phyloP scores from a whole-genome alignment of 1,140 invertebrate genomes.

The Macrobrachium rosenbergii region DNA sequence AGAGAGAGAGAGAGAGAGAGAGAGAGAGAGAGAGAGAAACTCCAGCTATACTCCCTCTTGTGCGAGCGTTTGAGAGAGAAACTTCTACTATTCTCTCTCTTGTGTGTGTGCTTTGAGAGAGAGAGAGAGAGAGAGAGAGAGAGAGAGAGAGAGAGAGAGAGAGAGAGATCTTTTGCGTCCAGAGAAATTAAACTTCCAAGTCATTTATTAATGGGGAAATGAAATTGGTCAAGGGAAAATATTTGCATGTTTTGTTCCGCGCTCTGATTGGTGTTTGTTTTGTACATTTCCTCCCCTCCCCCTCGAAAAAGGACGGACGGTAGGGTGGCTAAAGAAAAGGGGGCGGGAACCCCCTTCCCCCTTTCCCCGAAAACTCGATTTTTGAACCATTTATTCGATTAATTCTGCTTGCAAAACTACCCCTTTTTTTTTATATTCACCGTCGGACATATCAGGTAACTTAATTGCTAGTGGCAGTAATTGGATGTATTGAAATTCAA shows the following conservation, averaged over 20 bases:
- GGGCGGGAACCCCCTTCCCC: neutral
- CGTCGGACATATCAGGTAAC: slow-evolving; percentile 46
- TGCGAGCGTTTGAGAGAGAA: too few relatives aligned
- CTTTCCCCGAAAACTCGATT: slow-evolving; percentile 38
- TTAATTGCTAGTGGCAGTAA: slow-evolving; percentile 49
- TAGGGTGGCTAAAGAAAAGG: neutral
- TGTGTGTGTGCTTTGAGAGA: too few relatives aligned
- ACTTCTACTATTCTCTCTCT: too few relatives aligned
- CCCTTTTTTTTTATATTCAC: slow-evolving; percentile 19
- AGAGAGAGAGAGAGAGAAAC: too few relatives aligned
- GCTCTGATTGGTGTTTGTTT: neutral
- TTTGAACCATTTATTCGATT: slow-evolving; percentile 35
- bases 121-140: too few relatives aligned
- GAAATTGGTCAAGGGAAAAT: too few relatives aligned
- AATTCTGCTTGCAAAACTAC: slow-evolving; percentile 29
- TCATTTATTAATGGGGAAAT: too few relatives aligned
- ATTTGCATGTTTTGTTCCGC: neutral
- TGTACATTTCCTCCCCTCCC: neutral
- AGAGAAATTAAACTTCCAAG: too few relatives aligned
- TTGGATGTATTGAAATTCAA: slow-evolving; percentile 54
- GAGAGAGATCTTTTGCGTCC: too few relatives aligned
- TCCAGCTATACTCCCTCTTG: too few relatives aligned
- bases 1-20: too few relatives aligned
- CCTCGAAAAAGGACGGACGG: neutral
- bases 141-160: too few relatives aligned